phyloP scores from a whole-genome alignment of 2,888 invertebrate genomes.

The Chouioia cunea region DNA sequence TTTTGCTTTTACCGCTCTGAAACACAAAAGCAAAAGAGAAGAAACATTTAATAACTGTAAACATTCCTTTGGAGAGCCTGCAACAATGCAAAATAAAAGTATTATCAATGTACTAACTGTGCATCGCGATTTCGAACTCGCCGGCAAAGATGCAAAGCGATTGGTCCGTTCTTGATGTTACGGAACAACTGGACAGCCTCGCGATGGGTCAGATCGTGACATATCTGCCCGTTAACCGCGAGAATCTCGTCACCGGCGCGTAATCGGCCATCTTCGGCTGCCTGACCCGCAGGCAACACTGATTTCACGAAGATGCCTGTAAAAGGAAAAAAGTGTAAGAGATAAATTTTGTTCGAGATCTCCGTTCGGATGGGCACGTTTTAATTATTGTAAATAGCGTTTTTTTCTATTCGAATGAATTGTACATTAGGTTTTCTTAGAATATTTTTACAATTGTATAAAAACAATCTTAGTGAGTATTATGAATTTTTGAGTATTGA shows the following conservation, averaged over 20 bases:
- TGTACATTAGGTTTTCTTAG: not conserved
- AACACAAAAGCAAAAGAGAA: constrained; percentile 62
- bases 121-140: constrained; percentile 69
- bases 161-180: constrained; percentile 81
- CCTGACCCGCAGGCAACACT: constrained; percentile 85
- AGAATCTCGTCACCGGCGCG: constrained; percentile 87
- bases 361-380: too few species aligned
- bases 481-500: constrained; percentile 9
- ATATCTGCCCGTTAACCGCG: constrained; percentile 84
- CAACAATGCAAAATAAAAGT: not conserved
- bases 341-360: not conserved
- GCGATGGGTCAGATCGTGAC: constrained; percentile 83
- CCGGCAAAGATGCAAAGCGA: constrained; percentile 81
- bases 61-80: not conserved
- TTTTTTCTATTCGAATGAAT: not conserved
- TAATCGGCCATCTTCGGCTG: constrained; percentile 85
- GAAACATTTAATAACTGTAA: constrained; percentile 20
- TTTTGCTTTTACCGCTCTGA: constrained; percentile 78
- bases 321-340: not conserved
- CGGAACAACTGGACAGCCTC: constrained; percentile 86
- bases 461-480: not conserved
- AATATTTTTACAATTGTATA: not conserved
- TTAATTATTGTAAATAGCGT: too few species aligned
- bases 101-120: constrained; percentile 61
- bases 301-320: constrained; percentile 85